A percentile compares a stretch with the other conserved stretches of the same genome.
These are phyloP conservation scores for Eleutherodactylus coqui DNA, from an alignment of 2,797 vertebrate species.

Conservation along the genomic window DNA sequence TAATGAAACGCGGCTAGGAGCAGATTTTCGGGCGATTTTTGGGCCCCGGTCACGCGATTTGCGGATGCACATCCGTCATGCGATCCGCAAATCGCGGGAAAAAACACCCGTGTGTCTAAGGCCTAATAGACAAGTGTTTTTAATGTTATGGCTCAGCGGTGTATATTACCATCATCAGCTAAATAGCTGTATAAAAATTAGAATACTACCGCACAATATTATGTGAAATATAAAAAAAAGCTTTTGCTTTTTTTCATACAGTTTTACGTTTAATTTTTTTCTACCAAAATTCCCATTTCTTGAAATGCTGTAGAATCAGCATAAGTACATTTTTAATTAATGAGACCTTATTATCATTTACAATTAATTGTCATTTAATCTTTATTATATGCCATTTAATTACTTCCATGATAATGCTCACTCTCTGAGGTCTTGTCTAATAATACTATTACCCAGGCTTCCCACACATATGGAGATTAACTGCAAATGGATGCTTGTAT, in stretches of 20 bases:
- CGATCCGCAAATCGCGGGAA: too few relatives aligned
- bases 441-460: slow-evolving; percentile 49
- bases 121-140: too few relatives aligned
- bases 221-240: neutral
- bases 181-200: neutral
- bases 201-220: neutral
- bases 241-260: neutral
- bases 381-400: slow-evolving; percentile 59
- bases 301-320: slow-evolving; percentile 33
- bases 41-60: too few relatives aligned
- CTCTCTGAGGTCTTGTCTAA: slow-evolving; percentile 51
- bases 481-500: slow-evolving; percentile 43
- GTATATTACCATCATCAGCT: neutral
- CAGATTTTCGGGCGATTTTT: too few relatives aligned
- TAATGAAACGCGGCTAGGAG: too few relatives aligned
- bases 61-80: too few relatives aligned
- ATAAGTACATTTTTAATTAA: slow-evolving; percentile 52
- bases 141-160: neutral
- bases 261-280: slow-evolving; percentile 4
- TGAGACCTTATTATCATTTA: slow-evolving; percentile 41
- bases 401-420: slow-evolving; percentile 46
- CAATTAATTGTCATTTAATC: slow-evolving; percentile 51
- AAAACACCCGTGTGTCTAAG: too few relatives aligned
- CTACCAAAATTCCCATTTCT: slow-evolving; percentile 10
- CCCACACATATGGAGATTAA: slow-evolving; percentile 42